Percentiles rank a stretch among this genome's conserved stretches.
Conservation (phyloP, 2,888 invertebrate genomes). For the Drosophila austrosaltans region DNA sequence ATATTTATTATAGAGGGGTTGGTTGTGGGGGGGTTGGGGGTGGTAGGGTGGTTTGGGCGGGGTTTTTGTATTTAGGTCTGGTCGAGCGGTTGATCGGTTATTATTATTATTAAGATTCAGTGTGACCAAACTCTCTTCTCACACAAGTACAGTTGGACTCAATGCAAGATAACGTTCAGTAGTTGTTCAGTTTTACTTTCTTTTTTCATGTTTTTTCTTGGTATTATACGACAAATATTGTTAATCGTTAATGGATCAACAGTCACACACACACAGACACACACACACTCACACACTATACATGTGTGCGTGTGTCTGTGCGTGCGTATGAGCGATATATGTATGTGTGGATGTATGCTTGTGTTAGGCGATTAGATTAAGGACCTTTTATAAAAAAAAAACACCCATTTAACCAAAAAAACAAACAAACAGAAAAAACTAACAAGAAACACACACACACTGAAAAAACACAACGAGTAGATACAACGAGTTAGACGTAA, state of each 20-base stretch:
- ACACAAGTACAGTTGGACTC: constrained; percentile 4
- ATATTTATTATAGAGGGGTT: neutral
- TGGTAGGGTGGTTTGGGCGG: neutral
- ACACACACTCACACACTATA: neutral
- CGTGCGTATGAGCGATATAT: constrained; percentile 19
- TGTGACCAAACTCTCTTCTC: constrained; percentile 7
- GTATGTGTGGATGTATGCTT: constrained; percentile 5
- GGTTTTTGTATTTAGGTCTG: neutral
- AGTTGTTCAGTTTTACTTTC: constrained; percentile 3
- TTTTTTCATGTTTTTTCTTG: neutral
- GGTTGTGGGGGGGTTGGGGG: neutral
- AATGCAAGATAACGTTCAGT: neutral
- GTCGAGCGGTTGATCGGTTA: neutral
- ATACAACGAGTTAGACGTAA: constrained; percentile 1
- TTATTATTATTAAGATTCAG: neutral
- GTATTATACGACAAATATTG: neutral
- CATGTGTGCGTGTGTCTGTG: constrained; percentile 8
- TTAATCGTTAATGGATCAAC: neutral
- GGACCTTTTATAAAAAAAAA: neutral
- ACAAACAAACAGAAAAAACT: neutral
- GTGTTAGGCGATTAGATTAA: constrained; percentile 2
- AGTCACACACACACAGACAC: neutral
- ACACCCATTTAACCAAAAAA: constrained; percentile 6
- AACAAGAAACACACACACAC: constrained; percentile 10
- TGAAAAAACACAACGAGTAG: constrained; percentile 10